Evolutionary conservation across 2,797 vertebrate species (phyloP).

Genomic region (Ptychobarbus kaznakovi): DNA sequence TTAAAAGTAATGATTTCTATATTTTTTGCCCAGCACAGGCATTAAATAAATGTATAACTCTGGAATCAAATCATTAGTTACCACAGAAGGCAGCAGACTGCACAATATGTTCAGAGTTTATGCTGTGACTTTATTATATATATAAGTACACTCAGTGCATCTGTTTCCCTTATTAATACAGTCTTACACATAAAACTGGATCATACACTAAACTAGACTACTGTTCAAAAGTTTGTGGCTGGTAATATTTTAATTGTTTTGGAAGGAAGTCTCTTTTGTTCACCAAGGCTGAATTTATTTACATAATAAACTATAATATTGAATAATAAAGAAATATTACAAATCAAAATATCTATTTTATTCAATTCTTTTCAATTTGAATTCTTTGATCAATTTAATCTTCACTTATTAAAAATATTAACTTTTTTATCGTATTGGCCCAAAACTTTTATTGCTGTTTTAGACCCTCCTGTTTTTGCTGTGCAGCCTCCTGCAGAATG

Average conservation of each 20-base stretch:
- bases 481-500: conserved; percentile 28
- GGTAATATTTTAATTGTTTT: background rate
- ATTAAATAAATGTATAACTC: background rate
- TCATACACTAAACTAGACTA: background rate
- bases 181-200: background rate
- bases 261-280: background rate
- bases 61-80: background rate
- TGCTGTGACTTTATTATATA: background rate
- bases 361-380: background rate
- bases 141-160: background rate
- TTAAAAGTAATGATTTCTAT: background rate
- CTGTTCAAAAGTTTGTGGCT: background rate
- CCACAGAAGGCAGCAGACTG: background rate
- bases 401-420: background rate
- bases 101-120: background rate
- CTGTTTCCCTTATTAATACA: background rate
- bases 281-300: background rate
- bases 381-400: background rate
- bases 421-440: background rate
- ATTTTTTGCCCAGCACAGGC: background rate
- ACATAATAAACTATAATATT: background rate
- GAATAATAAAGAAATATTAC: background rate
- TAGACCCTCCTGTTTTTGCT: conserved; percentile 6
- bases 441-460: background rate
- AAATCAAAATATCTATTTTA: background rate